Conservation (phyloP, 2,113 vertebrate genomes). For the Rhodinocichla rosea region DNA sequence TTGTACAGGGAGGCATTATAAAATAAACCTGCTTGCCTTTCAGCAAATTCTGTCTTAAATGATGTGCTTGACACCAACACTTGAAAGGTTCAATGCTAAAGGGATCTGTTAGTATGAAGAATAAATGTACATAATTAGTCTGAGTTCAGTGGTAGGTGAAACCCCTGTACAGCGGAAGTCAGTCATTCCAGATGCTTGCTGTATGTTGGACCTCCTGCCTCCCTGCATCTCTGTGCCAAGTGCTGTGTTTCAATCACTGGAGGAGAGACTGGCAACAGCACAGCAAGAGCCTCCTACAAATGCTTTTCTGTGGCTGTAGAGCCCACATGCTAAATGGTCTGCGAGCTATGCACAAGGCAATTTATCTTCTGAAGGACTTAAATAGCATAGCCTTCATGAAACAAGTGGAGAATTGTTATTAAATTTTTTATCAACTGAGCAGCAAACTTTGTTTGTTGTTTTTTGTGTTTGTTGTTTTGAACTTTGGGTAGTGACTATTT, state of each 20-base stretch:
- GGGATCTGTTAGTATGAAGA: neutral
- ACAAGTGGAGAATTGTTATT: neutral
- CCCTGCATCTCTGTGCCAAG: neutral
- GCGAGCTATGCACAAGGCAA: neutral
- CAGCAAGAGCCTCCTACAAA: neutral
- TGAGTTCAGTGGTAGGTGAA: slow-evolving; percentile 21
- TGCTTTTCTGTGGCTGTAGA: neutral
- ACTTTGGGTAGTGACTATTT: neutral
- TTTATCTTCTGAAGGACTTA: neutral
- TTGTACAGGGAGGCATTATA: neutral
- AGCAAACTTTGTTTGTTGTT: neutral
- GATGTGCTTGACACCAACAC: neutral
- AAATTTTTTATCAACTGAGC: neutral
- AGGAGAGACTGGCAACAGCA: neutral
- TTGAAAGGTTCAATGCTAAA: neutral
- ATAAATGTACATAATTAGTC: slow-evolving; percentile 31
- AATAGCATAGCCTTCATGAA: neutral
- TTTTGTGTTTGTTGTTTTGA: neutral
- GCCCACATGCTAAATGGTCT: fast-evolving
- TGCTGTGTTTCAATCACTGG: neutral
- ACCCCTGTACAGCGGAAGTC: neutral
- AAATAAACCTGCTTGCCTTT: slow-evolving; percentile 18
- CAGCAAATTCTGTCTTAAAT: slow-evolving; percentile 17
- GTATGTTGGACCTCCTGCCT: neutral
- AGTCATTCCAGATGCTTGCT: neutral